Evolutionary conservation across 2,113 vertebrate genomes (phyloP), one percentile per base, ranked within the genome.

Genomic region (Saguinus midas): DNA sequence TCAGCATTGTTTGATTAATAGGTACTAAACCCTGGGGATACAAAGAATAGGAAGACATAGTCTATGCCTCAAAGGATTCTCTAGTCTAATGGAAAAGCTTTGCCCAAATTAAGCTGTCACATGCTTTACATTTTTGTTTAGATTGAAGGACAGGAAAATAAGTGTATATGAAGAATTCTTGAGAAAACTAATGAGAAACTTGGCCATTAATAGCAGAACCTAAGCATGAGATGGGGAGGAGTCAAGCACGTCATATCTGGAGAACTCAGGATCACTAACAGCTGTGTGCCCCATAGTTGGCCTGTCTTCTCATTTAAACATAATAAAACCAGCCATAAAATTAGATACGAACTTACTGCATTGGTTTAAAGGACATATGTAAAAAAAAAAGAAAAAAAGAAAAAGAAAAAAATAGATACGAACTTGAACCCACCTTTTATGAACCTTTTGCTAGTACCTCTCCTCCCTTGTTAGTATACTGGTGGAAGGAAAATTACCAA

Each of bases 81-180:
- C 85, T 21, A 58, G 10, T 91, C 68, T 86, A 48, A 50, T n/a
- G 40, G 87, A 48, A 93, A 90, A 93, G 18, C 2, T 2, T 8
- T 84, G n/a, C n/a, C 25, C 2, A 21, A 70, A n/a, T 93, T 88
- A 88, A 93, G 32, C 75, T 89, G 35, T n/a, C 35, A 50, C 32
- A 25, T 81, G 32, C 68, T 91, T 91, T 81, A 64, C 32, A 70
- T 91, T 93, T 64, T 92, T 55, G 8, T 83, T 93, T 75, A 75
- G 20, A 84, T 43, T 85, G 64, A 91, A 64, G 43, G 72, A 76
- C 18, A 86, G 66, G 27, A 82, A 90, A 88, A 57, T 79, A 66
- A 76, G 7, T 87, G 7, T 29, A 17, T 79, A 1, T 93, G 76
- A 76, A 81, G 73, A 20, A 20, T 58, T 66, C 48, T 6, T 88